Percentiles rank a stretch among this genome's conserved stretches.
These are phyloP conservation scores for Mastigias papua DNA, from an alignment of 30 jellyfish, hydroid and myxozoan species.

Conservation along the genomic window DNA sequence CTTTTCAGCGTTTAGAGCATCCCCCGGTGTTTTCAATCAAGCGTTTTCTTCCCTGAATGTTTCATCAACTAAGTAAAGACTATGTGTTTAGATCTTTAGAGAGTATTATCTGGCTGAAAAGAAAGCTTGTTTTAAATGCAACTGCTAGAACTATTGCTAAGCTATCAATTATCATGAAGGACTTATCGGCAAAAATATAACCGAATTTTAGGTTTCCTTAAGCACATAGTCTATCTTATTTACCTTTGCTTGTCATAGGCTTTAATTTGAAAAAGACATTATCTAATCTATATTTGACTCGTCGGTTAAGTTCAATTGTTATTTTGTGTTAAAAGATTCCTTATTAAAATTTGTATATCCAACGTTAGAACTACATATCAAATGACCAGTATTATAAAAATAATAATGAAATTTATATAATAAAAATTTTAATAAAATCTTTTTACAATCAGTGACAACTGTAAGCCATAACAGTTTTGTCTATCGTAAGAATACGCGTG, in stretches of 20 bases:
- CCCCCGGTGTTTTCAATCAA: too few species aligned
- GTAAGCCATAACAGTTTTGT: not conserved
- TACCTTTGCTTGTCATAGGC: not conserved
- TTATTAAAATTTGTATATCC: not conserved
- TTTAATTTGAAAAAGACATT: too few species aligned
- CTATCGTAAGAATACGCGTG: not conserved
- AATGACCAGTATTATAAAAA: not conserved
- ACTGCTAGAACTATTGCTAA: too few species aligned
- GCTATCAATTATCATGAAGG: too few species aligned
- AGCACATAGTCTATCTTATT: not conserved
- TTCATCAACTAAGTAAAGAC: too few species aligned
- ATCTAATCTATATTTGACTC: not conserved
- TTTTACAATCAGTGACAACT: not conserved
- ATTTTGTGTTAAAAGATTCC: not conserved
- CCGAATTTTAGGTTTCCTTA: too few species aligned
- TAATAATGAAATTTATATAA: not conserved
- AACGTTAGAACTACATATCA: not conserved
- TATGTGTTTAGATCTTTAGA: too few species aligned
- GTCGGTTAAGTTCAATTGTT: not conserved
- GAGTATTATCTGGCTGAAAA: too few species aligned
- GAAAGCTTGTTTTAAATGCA: too few species aligned
- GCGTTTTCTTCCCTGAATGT: too few species aligned
- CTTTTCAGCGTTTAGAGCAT: too few species aligned
- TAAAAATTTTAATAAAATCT: not conserved
- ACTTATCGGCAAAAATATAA: too few species aligned